Evolutionary conservation across 2,797 vertebrate genomes (phyloP), one percentile per base, ranked within the genome.

Genomic region (Halcyon smyrnensis): DNA sequence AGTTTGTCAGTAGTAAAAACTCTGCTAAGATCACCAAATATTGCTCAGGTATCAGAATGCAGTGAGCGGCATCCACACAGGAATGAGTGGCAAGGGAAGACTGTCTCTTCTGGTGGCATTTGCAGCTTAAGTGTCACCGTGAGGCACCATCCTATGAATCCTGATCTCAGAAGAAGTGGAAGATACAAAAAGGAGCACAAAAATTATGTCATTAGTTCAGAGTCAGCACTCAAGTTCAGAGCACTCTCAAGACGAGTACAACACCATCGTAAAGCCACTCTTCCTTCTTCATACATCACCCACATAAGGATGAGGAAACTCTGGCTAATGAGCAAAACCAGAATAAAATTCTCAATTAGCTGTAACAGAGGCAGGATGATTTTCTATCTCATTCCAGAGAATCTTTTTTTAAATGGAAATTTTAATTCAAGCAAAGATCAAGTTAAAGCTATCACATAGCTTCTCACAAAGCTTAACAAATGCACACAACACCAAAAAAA

Each of bases 381-480:
- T 86, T 91, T 81, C 30, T n/a, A 65, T 6, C 43, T 37, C 30
- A 45, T 73, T 84, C 24, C 56, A 84, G 39, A 86, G 11, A 30
- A 86, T 23, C 59, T 87, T 84, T 23, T 51, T 92, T 78, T 85
- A 36, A 43, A 87, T 5, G 41, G 60, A 85, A 87, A 59, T 48
- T 67, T 75, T 57, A 83, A 48, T 57, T 89, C 32, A 51, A 51
- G 43, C 17, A 30, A 67, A 80, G 48, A 48, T 51, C 36, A 74
- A 89, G 11, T 30, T 81, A 77, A 92, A 89, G 19, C n/a, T 67
- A 64, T n/a, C 16, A 6, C 21, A 54, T 0, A 48, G 43, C 68
- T 80, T 83, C 45, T 73, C 65, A 70, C 5, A 59, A 80, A 85
- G 65, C 24, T 57, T 53, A 92, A 79, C 11, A 80, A 83, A 45